phyloP scores from a whole-genome alignment of 2,797 vertebrate genomes.

The Melanogrammus aeglefinus region DNA sequence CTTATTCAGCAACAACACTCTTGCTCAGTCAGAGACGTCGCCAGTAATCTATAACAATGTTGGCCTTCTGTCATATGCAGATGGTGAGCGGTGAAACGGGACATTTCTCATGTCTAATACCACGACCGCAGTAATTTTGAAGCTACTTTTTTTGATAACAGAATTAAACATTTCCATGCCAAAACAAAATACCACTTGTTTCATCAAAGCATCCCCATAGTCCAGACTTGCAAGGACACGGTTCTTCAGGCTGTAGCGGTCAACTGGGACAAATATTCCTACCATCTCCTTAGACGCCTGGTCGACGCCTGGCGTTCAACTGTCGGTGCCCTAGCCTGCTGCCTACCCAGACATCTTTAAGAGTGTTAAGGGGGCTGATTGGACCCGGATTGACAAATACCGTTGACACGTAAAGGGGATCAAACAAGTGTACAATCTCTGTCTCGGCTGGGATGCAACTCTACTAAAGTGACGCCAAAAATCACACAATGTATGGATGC shows the following conservation, averaged over 20 bases:
- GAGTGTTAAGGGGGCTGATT: neutral
- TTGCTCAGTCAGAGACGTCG: neutral
- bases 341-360: conserved; percentile 49
- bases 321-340: neutral
- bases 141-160: neutral
- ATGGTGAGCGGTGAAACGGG: neutral
- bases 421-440: conserved; percentile 3
- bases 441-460: conserved; percentile 23
- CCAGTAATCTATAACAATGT: neutral
- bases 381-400: neutral
- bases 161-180: neutral
- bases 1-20: neutral
- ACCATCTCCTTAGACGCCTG: neutral
- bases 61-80: neutral
- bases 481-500: neutral
- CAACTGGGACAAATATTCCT: neutral
- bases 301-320: neutral
- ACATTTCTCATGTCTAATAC: neutral
- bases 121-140: neutral
- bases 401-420: neutral
- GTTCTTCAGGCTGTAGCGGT: neutral
- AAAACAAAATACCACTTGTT: neutral
- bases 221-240: neutral
- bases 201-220: neutral
- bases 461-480: conserved; percentile 2